Base-by-base conservation (phyloP, 2,888 invertebrate genomes). In the Caenorhabditis wallacei region DNA sequence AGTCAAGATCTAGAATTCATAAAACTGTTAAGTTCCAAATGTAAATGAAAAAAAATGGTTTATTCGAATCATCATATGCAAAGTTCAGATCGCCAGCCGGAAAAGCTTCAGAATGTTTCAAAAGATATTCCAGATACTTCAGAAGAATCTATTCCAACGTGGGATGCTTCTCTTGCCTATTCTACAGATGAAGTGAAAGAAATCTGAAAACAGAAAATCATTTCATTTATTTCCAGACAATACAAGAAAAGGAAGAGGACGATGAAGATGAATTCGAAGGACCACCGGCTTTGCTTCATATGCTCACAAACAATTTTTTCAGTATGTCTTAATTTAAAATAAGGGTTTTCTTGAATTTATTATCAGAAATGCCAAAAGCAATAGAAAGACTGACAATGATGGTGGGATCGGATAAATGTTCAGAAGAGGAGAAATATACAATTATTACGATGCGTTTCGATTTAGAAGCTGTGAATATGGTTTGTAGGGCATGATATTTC, bases 1-100 rank as follows among this genome's bases (percentile, higher is more conserved):
- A 79, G 85, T 30, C 89, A 89, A 56, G 89, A 89, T 68, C 61
- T 86, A 8, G 69, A 75, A 20, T 85, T 87, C 30, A 75, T 89
- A 26, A 85, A 84, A 16, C 80, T 79, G 20, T 63, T 86, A 16
- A 81, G 69, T 22, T 40, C 78, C n/a, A 63, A 66, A 46, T 87
- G 85, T 86, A 22, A 37, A 37, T 37, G 40, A 40, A 10, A 10
- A 40, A 40, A 2, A 40, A n/a, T n/a, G n/a, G n/a, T n/a, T 30
- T 5, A 30, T 30, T 30, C 4, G 8, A 30, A 30, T 30, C 3
- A 30, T 30, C 3, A 30, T 43, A 13, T 13, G 4, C 43, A 43
- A 43, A 10, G 11, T 48, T 48, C 11, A 37, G 59, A 59, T 24
- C 8, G 22, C 20, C n/a, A 16, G n/a, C 56, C 37, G 1, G 53